Base-by-base conservation (phyloP, 2,888 invertebrate genomes). In the Apeira syringaria region DNA sequence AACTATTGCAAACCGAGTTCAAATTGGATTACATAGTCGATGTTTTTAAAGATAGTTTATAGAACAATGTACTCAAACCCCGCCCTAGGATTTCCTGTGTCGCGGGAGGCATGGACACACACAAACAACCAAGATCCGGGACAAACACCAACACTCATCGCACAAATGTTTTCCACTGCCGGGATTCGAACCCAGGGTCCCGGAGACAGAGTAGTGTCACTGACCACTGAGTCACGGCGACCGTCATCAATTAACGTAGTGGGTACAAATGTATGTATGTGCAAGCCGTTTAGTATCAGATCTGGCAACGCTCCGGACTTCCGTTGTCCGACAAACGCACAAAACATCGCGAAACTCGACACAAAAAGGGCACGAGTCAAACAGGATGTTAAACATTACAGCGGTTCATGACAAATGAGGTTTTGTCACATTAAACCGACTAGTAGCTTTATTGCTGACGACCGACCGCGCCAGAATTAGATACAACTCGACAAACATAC, bases 221-320 rank as follows among this genome's bases (percentile, higher is more conserved):
- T n/a, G n/a, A n/a, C n/a, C n/a, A n/a, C n/a, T n/a, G n/a, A n/a
- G n/a, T n/a, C n/a, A n/a, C n/a, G n/a, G n/a, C n/a, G n/a, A n/a
- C n/a, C 46, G 48, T 39, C 56, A 55, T 46, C 39, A 56, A 56
- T n/a, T 54, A 59, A 49, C 51, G 39, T 45, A 27, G 36, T 50
- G 32, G 44, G 50, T 40, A 44, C 34, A 40, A 7, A n/a, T 18
- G 11, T 52, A 56, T 59, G 52, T 58, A 59, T 50, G 57, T 59
- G n/a, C n/a, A n/a, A n/a, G n/a, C 46, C 24, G 20, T 6, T 10
- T 17, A 42, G 56, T 68, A 66, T 65, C 69, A 60, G 65, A 72
- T 74, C 66, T 68, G 64, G 67, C 66, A 67, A 61, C 57, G 54
- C 51, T 49, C 56, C 74, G 77, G 70, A 77, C 63, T 67, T 78